phyloP scores from a whole-genome alignment of 2,797 vertebrate genomes.

The Natrix natrix region DNA sequence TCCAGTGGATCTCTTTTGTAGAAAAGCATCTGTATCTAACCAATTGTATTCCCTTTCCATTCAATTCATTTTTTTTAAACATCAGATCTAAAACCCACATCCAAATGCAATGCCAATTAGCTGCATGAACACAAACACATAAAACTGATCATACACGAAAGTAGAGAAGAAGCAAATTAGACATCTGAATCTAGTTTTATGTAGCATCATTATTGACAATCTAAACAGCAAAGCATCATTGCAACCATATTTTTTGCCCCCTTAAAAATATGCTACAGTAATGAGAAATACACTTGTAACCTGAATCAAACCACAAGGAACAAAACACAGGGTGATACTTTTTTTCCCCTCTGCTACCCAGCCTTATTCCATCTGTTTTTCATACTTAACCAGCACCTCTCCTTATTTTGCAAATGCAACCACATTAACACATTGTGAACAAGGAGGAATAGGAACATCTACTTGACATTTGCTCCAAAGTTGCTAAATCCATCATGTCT shows the following conservation, averaged over 20 bases:
- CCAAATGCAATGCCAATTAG: conserved; percentile 6
- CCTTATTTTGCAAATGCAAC: neutral
- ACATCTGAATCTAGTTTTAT: neutral
- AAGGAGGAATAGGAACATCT: neutral
- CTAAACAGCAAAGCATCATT: neutral
- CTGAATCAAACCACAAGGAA: neutral
- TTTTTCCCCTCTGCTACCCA: too few relatives aligned
- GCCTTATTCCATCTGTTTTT: neutral
- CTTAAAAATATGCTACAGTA: neutral
- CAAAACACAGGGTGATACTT: neutral
- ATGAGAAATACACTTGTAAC: neutral
- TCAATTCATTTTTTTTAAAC: fast-evolving
- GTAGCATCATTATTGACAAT: neutral
- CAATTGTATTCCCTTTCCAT: neutral
- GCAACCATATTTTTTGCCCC: neutral
- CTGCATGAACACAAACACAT: conserved; percentile 6
- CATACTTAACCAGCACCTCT: neutral
- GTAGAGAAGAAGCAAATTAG: neutral
- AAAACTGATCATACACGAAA: neutral
- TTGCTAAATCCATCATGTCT: neutral
- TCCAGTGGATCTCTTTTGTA: neutral
- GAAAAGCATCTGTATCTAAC: neutral
- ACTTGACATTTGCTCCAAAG: neutral
- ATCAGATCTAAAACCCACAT: neutral
- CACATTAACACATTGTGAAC: neutral